phyloP scores from a whole-genome alignment of 2,113 vertebrate genomes.

The Pipra filicauda region DNA sequence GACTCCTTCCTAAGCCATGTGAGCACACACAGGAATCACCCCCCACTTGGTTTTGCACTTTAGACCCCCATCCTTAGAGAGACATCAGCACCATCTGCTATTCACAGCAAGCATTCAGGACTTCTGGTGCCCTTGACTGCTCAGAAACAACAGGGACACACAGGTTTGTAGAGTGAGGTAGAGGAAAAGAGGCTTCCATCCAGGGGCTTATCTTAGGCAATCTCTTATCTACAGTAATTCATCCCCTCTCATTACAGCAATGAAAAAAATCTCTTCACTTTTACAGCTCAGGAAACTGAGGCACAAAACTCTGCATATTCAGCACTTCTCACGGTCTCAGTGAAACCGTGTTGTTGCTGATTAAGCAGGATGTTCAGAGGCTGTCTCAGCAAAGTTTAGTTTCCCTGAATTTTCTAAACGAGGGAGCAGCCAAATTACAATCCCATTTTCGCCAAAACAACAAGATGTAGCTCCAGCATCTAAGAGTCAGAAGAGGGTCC shows the following conservation, averaged over 20 bases:
- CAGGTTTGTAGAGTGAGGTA: background rate
- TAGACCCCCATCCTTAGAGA: background rate
- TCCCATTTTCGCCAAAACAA: background rate
- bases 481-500: background rate
- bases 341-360: background rate
- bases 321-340: background rate
- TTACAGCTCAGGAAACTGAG: background rate
- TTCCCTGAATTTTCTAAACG: background rate
- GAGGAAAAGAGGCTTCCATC: background rate
- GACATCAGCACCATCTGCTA: background rate
- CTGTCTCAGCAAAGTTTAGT: background rate
- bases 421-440: background rate
- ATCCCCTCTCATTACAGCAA: background rate
- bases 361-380: background rate
- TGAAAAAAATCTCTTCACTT: background rate
- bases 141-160: background rate
- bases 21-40: background rate
- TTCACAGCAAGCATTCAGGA: background rate
- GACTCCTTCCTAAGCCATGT: background rate
- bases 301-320: background rate
- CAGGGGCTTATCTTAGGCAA: background rate
- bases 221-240: background rate
- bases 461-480: background rate
- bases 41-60: background rate
- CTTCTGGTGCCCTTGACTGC: background rate